Base-by-base conservation (phyloP, 2,888 invertebrate species). In the Tenthredo livida region DNA sequence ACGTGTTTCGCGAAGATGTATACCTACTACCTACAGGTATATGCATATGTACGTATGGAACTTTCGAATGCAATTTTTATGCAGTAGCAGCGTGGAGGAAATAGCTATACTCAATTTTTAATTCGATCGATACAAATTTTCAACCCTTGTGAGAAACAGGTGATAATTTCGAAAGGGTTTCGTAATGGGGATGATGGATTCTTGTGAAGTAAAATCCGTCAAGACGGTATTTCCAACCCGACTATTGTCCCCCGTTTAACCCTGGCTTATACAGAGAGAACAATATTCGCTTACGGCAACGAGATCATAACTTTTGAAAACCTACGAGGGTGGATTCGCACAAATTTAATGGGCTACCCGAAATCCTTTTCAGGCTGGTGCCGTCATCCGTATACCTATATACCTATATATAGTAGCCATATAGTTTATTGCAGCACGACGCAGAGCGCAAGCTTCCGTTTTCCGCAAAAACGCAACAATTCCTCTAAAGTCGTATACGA, bases 251-350 rank as follows among this genome's bases (percentile, higher is more conserved):
- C 54, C 54, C 67, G 83, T 83, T 83, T 70, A 70, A 67, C 83
- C 83, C 83, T 47, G 83, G 67, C 83, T 83, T 83, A 67, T 83
- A 67, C 67, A 40, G 47, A 6, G 65, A 83, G 83, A 83, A 83
- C 83, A 83, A 83, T 83, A 83, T 83, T 83, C 83, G 83, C 83
- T 83, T 83, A 70, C 83, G 83, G 70, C 83, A 83, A 83, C 83
- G 83, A 67, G 83, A 83, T 83, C 67, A 83, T 83, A 83, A 83
- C 83, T 83, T 83, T 83, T 33, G 83, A 29, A 47, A 83, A 67
- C 83, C 67, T 67, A 58, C 80, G 58, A 83, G 83, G 83, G 83
- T 83, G 83, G 83, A 83, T 83, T 67, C 83, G 65, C 83, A 70
- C 83, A 83, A 83, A 83, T 83, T 83, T 83, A 83, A 83, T 67